Conservation (phyloP, 1,140 invertebrate genomes). For the Nixonia krombeini region DNA sequence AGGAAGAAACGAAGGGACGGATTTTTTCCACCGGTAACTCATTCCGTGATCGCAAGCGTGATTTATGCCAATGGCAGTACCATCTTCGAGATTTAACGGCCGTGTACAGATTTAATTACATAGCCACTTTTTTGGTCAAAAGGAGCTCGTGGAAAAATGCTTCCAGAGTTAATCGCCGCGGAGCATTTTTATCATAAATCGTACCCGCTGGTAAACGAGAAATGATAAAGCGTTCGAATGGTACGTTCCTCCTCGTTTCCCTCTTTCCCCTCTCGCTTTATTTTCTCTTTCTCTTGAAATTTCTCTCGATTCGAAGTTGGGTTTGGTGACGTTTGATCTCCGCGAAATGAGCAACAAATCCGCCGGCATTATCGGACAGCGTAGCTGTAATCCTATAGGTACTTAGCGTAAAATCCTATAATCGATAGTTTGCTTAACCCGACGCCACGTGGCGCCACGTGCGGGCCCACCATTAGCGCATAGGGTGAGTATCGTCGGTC, state of each 20-base stretch:
- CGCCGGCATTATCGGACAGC: conserved; percentile 68
- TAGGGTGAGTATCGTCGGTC: conserved; percentile 36
- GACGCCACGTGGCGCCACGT: conserved; percentile 69
- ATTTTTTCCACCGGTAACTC: not conserved
- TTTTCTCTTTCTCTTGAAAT: too few species aligned
- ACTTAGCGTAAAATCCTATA: conserved; percentile 71
- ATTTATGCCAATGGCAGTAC: not conserved
- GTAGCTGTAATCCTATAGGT: conserved; percentile 69
- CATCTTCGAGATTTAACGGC: too few species aligned
- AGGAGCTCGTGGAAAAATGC: too few species aligned
- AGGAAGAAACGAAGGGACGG: not conserved
- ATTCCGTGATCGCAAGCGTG: not conserved
- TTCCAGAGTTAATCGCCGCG: too few species aligned
- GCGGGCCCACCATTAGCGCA: conserved; percentile 61
- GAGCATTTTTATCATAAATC: too few species aligned
- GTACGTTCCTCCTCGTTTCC: too few species aligned
- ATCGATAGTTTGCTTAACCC: conserved; percentile 72
- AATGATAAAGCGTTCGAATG: too few species aligned
- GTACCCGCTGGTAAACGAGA: too few species aligned
- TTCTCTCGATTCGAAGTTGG: too few species aligned
- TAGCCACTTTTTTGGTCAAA: too few species aligned
- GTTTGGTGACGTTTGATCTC: conserved; percentile 26
- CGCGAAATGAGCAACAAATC: conserved; percentile 70
- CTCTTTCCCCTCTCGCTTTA: too few species aligned
- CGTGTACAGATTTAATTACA: too few species aligned